phyloP scores from a whole-genome alignment of 2,797 vertebrate genomes.

The Apogon talboti region DNA sequence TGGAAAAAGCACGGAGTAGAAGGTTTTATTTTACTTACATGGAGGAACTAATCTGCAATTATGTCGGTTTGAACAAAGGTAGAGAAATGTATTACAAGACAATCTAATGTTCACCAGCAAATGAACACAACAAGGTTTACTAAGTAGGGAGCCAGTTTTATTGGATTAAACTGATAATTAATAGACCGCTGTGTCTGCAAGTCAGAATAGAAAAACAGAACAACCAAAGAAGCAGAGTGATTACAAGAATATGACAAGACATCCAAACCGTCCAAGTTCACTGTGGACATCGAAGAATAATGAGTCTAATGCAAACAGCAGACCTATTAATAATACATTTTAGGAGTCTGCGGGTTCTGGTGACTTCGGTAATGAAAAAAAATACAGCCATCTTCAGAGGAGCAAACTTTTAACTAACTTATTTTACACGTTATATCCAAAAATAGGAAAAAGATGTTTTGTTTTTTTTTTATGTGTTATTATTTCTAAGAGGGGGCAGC shows the following conservation, averaged over 20 bases:
- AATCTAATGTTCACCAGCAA: not conserved
- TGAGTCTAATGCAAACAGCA: conserved; percentile 10
- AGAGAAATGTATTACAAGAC: not conserved
- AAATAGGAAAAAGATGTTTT: not conserved
- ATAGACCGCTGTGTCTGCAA: not conserved
- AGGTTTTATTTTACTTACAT: not conserved
- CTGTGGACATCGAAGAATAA: not conserved
- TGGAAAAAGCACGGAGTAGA: not conserved
- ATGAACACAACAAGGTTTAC: not conserved
- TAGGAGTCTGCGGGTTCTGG: conserved; percentile 12
- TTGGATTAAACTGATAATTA: not conserved
- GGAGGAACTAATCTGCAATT: too few relatives aligned
- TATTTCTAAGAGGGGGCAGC: too few relatives aligned
- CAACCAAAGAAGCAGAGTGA: not conserved
- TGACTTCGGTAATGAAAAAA: too few relatives aligned
- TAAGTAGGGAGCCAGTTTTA: not conserved
- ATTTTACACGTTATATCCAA: not conserved
- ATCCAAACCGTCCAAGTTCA: not conserved
- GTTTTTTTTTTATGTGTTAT: not conserved
- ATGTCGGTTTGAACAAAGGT: too few relatives aligned
- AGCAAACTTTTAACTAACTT: not conserved
- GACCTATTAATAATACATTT: conserved; percentile 12
- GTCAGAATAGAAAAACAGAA: not conserved
- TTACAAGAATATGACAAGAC: conserved; percentile 4
- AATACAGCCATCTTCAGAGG: not conserved